Base-by-base conservation (phyloP, 2,888 invertebrate species). In the Selenia dentaria region DNA sequence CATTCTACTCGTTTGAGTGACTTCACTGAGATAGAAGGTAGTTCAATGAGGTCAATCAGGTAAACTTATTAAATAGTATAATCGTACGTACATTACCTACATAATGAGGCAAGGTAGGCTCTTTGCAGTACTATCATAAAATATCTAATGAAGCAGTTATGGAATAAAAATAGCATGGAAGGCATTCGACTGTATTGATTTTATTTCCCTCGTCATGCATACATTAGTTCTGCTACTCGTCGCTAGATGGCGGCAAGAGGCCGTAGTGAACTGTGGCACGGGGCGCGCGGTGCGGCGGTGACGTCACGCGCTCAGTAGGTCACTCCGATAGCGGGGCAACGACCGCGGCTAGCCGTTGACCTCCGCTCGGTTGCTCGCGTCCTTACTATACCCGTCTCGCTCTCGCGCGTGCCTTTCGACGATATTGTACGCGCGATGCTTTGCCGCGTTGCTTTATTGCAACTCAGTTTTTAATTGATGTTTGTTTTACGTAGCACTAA, bases 321-420 rank as follows among this genome's bases (percentile, higher is more conserved):
- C 91, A 91, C 88, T 90, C 82, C 89, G 90, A 90, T 90, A 90
- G 89, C 89, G 81, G 91, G 90, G 90, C 91, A 90, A 91, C 90
- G 91, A 90, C 91, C 91, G 91, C 91, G 84, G 88, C 87, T 91
- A 90, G 91, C 88, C 91, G 91, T 91, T 91, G 91, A 91, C 91
- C 91, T 91, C 91, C 89, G 89, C 79, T 77, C 74, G 78, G 79
- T 35, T 33, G 79, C 79, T 70, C 80, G 83, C 86, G 86, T 84
- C 86, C 85, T 86, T 83, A 83, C 63, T 79, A 60, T 66, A 58
- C 68, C 77, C 59, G 60, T 88, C 87, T 67, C 80, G 58, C 75
- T 86, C 80, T 47, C 83, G 66, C 84, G 66, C 76, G 68, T 68
- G 66, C 64, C 75, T 72, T 79, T 78, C 72, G 72, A 76, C 77